These are phyloP conservation scores for Sanderia malayensis DNA, from an alignment of 30 jellyfish, hydroid and myxozoan species.

Conservation along the genomic window DNA sequence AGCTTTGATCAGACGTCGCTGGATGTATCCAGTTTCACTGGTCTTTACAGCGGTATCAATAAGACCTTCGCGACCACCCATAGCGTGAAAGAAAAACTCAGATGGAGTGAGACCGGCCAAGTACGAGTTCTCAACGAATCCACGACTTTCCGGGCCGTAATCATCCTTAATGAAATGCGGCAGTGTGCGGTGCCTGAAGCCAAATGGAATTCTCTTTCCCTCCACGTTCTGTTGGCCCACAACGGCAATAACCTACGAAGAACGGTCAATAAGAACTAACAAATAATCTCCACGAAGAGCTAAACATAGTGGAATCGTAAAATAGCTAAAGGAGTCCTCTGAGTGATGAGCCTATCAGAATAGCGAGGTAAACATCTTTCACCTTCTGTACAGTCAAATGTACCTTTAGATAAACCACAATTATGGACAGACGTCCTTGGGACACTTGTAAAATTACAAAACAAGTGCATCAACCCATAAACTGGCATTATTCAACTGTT, in stretches of 20 bases:
- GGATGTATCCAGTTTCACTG: slow-evolving; percentile 97
- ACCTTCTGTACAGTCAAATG: too few relatives aligned
- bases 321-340: too few relatives aligned
- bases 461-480: too few relatives aligned
- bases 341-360: too few relatives aligned
- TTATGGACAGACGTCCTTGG: too few relatives aligned
- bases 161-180: slow-evolving; percentile 99
- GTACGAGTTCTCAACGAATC: slow-evolving; percentile 98
- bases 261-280: too few relatives aligned
- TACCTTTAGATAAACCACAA: too few relatives aligned
- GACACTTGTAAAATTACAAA: too few relatives aligned
- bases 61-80: slow-evolving; percentile 99
- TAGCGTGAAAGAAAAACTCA: slow-evolving; percentile 98
- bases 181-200: slow-evolving; percentile 97
- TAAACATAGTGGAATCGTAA: too few relatives aligned
- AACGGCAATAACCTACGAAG: slow-evolving; percentile 92
- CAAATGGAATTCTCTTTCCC: slow-evolving; percentile 99
- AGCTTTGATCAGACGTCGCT: slow-evolving; percentile 96
- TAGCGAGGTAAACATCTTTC: too few relatives aligned
- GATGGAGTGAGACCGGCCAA: slow-evolving; percentile 99
- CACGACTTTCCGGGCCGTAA: slow-evolving; percentile 99
- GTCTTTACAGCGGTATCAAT: slow-evolving; percentile 99
- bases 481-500: too few relatives aligned
- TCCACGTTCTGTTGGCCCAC: slow-evolving; percentile 99
- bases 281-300: too few relatives aligned